Evolutionary conservation across 2,888 invertebrate genomes (phyloP).

Genomic region (Deroplatys truncata): DNA sequence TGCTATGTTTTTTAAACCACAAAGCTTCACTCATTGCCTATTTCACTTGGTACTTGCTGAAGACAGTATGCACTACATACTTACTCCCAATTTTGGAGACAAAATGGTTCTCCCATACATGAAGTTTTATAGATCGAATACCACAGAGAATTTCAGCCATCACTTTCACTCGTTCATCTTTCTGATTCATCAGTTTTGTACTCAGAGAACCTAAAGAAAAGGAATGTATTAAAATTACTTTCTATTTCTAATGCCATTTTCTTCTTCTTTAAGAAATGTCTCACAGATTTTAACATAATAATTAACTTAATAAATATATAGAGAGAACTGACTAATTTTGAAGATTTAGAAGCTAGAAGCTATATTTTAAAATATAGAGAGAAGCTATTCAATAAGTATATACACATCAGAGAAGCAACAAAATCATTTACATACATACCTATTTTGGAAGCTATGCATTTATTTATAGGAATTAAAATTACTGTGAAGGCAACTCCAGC

Average conservation of each 20-base stretch:
- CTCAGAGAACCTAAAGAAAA: slow-evolving; percentile 55
- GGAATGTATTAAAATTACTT: neutral
- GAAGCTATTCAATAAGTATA: neutral
- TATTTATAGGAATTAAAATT: slow-evolving; percentile 88
- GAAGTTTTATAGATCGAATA: slow-evolving; percentile 84
- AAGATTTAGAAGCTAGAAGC: no score
- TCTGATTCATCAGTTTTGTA: slow-evolving; percentile 81
- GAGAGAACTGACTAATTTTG: no score
- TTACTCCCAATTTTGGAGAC: slow-evolving; percentile 63
- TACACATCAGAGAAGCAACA: neutral
- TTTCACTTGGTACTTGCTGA: no score
- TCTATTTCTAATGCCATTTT: neutral
- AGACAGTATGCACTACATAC: slow-evolving; percentile 37
- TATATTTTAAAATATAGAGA: no score
- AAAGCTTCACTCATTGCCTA: no score
- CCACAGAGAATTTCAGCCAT: slow-evolving; percentile 84
- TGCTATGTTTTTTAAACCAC: no score
- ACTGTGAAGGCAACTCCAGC: slow-evolving; percentile 85
- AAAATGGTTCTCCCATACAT: slow-evolving; percentile 92
- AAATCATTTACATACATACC: slow-evolving; percentile 47
- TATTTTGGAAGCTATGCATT: slow-evolving; percentile 83
- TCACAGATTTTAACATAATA: neutral
- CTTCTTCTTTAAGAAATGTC: neutral
- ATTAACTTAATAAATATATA: no score
- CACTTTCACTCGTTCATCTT: slow-evolving; percentile 83